These are phyloP conservation scores for Synanthedon myopaeformis DNA, from an alignment of 2,888 invertebrate species.

Conservation along the genomic window DNA sequence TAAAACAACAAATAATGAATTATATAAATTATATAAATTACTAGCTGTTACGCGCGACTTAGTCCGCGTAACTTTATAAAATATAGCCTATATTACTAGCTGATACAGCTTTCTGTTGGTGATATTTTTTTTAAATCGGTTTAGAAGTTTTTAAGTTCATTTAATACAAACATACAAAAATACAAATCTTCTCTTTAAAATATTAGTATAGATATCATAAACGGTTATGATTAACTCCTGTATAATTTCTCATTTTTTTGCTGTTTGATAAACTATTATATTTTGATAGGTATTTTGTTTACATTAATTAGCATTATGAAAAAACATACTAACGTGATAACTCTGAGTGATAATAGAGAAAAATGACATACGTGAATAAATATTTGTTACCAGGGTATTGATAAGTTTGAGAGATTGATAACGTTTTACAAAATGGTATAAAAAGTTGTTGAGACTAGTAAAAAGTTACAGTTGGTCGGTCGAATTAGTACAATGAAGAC, in stretches of 20 bases:
- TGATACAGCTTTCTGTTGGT: too few species aligned
- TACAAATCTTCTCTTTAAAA: too few species aligned
- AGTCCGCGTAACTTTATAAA: too few species aligned
- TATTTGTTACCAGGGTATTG: not conserved
- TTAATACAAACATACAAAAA: too few species aligned
- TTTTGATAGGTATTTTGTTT: not conserved
- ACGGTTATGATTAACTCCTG: too few species aligned
- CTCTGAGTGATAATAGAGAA: not conserved
- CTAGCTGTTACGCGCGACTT: too few species aligned
- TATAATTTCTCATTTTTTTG: not conserved
- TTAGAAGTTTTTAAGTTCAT: too few species aligned
- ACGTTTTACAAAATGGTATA: constrained; percentile 13
- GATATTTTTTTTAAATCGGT: too few species aligned
- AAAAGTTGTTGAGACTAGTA: constrained; percentile 6
- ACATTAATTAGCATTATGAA: not conserved
- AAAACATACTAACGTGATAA: not conserved
- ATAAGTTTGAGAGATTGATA: not conserved
- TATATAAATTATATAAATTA: too few species aligned
- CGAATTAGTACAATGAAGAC: constrained; percentile 52
- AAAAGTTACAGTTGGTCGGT: constrained; percentile 38
- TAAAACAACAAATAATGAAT: too few species aligned
- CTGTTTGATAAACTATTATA: not conserved
- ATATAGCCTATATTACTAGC: too few species aligned
- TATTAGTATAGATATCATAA: too few species aligned
- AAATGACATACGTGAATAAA: not conserved